Evolutionary conservation across 2,797 vertebrate genomes (phyloP).

Genomic region (Galaxias olidus): DNA sequence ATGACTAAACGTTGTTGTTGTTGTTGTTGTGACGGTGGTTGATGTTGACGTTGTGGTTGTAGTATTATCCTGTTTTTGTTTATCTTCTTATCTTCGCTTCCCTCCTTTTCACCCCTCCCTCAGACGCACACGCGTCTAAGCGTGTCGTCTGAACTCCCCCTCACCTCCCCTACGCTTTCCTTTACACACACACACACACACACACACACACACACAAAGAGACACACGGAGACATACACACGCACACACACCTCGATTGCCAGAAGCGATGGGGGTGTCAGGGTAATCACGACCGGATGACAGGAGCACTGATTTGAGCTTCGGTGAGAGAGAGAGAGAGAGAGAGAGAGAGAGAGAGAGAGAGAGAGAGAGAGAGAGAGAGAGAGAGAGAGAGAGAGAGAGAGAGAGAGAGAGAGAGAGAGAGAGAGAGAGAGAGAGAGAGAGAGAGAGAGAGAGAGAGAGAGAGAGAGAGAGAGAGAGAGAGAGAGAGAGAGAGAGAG

Average conservation of each 20-base stretch:
- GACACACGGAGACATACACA: slow-evolving; percentile 1
- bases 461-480: not conserved
- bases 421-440: not conserved
- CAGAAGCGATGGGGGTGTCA: slow-evolving; percentile 54
- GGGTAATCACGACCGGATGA: slow-evolving; percentile 59
- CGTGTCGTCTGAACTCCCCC: no score
- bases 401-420: no score
- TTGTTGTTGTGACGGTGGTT: no score
- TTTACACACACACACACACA: not conserved
- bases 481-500: slow-evolving; percentile 13
- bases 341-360: not conserved
- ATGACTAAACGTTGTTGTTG: no score
- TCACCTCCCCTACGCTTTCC: not conserved
- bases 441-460: not conserved
- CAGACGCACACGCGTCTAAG: no score
- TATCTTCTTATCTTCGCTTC: no score
- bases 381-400: no score
- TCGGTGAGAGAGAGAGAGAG: not conserved
- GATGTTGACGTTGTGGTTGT: no score
- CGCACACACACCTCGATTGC: slow-evolving; percentile 44
- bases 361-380: slow-evolving; percentile 14
- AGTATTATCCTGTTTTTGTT: no score
- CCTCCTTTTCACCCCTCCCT: no score
- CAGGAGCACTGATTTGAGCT: slow-evolving; percentile 50
- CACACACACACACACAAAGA: slow-evolving; percentile 12